Conservation (phyloP, 2,888 invertebrate species). For the Lordiphosa andalusiaca region DNA sequence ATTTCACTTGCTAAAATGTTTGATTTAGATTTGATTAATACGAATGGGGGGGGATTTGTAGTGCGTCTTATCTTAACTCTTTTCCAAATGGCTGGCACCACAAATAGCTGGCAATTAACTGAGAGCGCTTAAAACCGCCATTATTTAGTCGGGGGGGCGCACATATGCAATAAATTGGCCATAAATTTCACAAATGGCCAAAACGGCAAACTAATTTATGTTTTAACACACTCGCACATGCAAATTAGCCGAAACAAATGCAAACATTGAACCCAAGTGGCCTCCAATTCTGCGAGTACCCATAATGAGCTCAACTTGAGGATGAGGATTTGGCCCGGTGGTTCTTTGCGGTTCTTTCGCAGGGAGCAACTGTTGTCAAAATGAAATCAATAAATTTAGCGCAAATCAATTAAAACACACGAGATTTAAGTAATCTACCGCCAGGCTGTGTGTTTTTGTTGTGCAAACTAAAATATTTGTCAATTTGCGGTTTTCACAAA, state of each 20-base stretch:
- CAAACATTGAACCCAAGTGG: slow-evolving; percentile 30
- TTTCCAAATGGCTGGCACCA: slow-evolving; percentile 1
- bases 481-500: slow-evolving; percentile 69
- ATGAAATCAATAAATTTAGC: slow-evolving; percentile 75
- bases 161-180: slow-evolving; percentile 44
- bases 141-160: slow-evolving; percentile 38
- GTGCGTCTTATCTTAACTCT: too few relatives aligned
- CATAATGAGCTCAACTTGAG: slow-evolving; percentile 43
- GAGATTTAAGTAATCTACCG: slow-evolving; percentile 26
- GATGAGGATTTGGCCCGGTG: slow-evolving; percentile 11
- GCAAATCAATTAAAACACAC: slow-evolving; percentile 69
- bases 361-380: slow-evolving; percentile 69
- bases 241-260: slow-evolving; percentile 59
- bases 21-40: slow-evolving; percentile 12
- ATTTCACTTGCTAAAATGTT: slow-evolving; percentile 5
- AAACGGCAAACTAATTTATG: slow-evolving; percentile 53
- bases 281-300: neutral
- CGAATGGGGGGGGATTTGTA: neutral
- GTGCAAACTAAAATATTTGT: slow-evolving; percentile 71
- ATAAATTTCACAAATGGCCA: slow-evolving; percentile 50
- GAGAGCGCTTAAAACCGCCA: slow-evolving; percentile 32
- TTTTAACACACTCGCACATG: slow-evolving; percentile 62
- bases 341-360: slow-evolving; percentile 39
- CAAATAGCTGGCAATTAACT: slow-evolving; percentile 51
- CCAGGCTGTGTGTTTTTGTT: slow-evolving; percentile 35